Base-by-base conservation (phyloP, 2,888 invertebrate genomes). In the Nephrotoma flavescens region DNA sequence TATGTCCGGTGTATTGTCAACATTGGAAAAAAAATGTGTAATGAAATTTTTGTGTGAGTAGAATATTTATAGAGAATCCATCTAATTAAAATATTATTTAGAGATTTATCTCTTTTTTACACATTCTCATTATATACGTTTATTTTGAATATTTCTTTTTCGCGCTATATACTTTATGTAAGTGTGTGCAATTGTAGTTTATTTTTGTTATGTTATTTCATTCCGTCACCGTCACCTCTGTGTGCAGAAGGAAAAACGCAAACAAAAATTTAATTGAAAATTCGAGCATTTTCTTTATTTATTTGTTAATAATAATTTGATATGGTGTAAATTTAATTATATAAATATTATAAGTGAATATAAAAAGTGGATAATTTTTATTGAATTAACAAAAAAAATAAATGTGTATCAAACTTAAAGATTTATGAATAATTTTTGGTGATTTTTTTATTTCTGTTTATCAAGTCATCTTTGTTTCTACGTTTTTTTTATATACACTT, bases 1-100 rank as follows among this genome's bases (percentile, higher is more conserved):
- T 84, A 84, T 84, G 41, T 84, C 84, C 84, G 84, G 84, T 84
- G 42, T 84, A 84, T 84, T 84, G 84, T 42, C 84, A 42, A 84
- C 84, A 41, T 42, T 84, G 84, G 41, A 42, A 42, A 42, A 31
- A 31, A 42, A 84, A 84, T 84, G 42, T 84, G 41, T 84, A 42
- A 42, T 84, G 42, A 42, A 84, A 42, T 84, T 41, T 71, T 71
- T 71, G 71, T 71, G 71, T 71, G 31, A 71, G 71, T 71, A 71
- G 71, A 12, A 31, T 52, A 15, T 15, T 52, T 31, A 71, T 71
- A 71, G 41, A 84, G 84, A 84, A 84, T 84, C 84, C 84, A 84
- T n/a, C 84, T 42, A 84, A 41, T 84, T 42, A 42, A 42, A 15
- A 15, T 84, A 6, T 42, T 42, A 6, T 84, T 15, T 42, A 84